These are phyloP conservation scores for Tachycineta bicolor DNA, from an alignment of 2,113 vertebrate genomes.

Conservation along the genomic window DNA sequence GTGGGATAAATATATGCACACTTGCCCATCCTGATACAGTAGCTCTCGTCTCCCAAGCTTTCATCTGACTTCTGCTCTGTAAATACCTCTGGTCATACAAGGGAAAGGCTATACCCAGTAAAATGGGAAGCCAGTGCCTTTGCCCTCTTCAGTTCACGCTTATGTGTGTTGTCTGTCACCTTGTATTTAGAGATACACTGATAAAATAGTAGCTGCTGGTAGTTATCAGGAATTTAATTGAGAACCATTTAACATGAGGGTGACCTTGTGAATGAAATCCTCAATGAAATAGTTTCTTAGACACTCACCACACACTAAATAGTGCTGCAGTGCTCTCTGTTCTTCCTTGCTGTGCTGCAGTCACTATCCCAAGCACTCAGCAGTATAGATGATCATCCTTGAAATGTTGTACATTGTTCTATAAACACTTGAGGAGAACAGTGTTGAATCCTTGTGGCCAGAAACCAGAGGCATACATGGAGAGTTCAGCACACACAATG, in stretches of 20 bases:
- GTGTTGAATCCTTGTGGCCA: neutral
- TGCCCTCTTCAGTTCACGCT: neutral
- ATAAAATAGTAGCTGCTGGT: constrained; percentile 1
- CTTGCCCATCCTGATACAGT: constrained; percentile 40
- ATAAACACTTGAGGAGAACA: neutral
- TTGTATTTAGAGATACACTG: neutral
- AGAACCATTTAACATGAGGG: neutral
- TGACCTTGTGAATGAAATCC: constrained; percentile 39
- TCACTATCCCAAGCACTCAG: neutral
- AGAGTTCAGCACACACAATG: neutral
- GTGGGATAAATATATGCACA: neutral
- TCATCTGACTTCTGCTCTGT: constrained; percentile 18
- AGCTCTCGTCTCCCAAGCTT: constrained; percentile 27
- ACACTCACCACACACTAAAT: neutral
- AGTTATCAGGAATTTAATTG: constrained; percentile 13
- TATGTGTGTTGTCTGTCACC: neutral
- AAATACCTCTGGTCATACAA: constrained; percentile 9
- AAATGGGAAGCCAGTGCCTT: neutral
- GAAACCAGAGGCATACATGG: neutral
- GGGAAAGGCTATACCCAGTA: neutral
- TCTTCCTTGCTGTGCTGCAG: neutral
- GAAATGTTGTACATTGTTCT: neutral
- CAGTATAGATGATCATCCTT: neutral
- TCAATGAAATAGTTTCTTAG: constrained; percentile 29
- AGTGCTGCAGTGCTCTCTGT: neutral